These are phyloP conservation scores for Poeciliopsis occidentalis DNA, from an alignment of 2,113 vertebrate species.

Conservation along the genomic window DNA sequence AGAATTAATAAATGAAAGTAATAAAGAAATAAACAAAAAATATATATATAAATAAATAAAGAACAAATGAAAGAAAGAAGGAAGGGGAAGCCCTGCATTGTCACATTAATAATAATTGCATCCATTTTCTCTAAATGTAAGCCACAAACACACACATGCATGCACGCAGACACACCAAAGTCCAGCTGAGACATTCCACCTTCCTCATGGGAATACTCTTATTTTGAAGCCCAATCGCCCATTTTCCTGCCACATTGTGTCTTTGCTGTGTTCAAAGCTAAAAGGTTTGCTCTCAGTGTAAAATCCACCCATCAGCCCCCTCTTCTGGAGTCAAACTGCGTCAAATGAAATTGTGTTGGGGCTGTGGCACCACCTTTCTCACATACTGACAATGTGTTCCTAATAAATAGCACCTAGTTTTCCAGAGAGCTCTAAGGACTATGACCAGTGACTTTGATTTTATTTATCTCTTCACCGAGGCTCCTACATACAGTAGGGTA, in stretches of 20 bases:
- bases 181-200: neutral
- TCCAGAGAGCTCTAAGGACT: no score
- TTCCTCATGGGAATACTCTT: constrained; percentile 47
- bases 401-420: neutral
- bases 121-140: no score
- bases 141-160: no score
- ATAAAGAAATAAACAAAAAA: no score
- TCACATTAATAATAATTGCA: neutral
- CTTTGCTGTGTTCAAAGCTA: constrained; percentile 42
- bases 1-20: no score
- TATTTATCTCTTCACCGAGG: no score
- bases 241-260: constrained; percentile 53
- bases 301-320: constrained; percentile 77
- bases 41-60: no score
- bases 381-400: constrained; percentile 4
- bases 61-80: neutral
- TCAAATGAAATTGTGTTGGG: constrained; percentile 49
- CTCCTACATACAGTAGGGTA: no score
- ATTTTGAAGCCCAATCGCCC: constrained; percentile 55
- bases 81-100: neutral
- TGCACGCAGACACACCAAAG: no score
- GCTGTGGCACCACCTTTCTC: constrained; percentile 29
- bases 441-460: no score
- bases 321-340: constrained; percentile 78
- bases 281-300: constrained; percentile 79